Evolutionary conservation across 1,140 invertebrate species (phyloP), one percentile per base, ranked within the genome.

Genomic region (Argopecten irradians): DNA sequence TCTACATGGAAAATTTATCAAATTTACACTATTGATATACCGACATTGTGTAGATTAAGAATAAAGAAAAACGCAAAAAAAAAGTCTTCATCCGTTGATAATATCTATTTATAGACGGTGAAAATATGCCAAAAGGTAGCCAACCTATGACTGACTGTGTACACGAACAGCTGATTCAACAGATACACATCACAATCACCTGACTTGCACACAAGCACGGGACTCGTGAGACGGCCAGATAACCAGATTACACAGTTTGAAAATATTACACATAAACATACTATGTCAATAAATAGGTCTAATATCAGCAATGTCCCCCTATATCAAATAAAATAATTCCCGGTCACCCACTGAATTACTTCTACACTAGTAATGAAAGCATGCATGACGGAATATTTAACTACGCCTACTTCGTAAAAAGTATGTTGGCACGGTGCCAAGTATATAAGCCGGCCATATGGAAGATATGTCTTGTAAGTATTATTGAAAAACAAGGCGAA

Each of bases 141-240:
- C 16, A 14, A 41, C 19, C 28, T 36, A 19, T 36, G 22, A 33
- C 43, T 43, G 43, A 86, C 85, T 71, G n/a, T 28, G 55, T n/a
- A 85, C 22, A 87, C 82, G 19, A 34, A 16, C 55, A 87, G n/a
- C 46, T 71, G 43, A 87, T 71, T 71, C 43, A 19, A 46, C 22
- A 7, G 55, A 71, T 71, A 28, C 55, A 39, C 36, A 39, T 39
- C 36, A 71, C 55, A 16, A 71, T 71, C 55, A 71, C 55, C 55
- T 71, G 55, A 71, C 55, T 71, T 22, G n/a, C n/a, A 28, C 22
- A 71, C 55, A n/a, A 8, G 36, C 13, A 39, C 13, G 36, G 36
- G 13, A 39, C 36, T 39, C 36, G 36, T 39, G 36, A 39, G 36
- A 39, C 36, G 36, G 36, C 5, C 5, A 13, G 13, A 13, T 39